Evolutionary conservation across 2,888 invertebrate species (phyloP).

Genomic region (Serripes groenlandicus): DNA sequence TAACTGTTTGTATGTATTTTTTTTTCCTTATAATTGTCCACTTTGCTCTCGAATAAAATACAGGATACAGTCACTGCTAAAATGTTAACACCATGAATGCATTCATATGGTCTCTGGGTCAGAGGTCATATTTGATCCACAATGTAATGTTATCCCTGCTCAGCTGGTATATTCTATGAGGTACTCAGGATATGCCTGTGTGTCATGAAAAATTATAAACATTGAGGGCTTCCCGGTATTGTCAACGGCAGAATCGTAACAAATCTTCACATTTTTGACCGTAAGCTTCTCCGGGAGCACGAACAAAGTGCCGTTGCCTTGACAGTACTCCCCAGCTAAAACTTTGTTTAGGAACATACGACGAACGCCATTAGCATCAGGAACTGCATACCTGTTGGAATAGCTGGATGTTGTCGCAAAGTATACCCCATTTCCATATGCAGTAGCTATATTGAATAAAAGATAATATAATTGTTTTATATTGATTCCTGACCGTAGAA

Average conservation of each 20-base stretch:
- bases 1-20: too few species aligned
- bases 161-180: constrained; percentile 41
- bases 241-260: constrained; percentile 25
- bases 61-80: too few species aligned
- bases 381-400: constrained; percentile 14
- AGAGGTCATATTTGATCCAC: too few species aligned
- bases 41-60: too few species aligned
- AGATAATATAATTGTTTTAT: too few species aligned
- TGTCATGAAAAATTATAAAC: constrained; percentile 35
- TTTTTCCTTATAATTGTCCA: too few species aligned
- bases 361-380: background rate
- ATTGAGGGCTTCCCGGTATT: constrained; percentile 1
- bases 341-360: constrained; percentile 33
- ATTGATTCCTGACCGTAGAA: too few species aligned
- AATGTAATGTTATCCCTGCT: too few species aligned
- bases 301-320: background rate
- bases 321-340: constrained; percentile 17
- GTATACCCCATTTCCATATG: constrained; percentile 24
- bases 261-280: background rate
- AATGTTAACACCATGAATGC: too few species aligned
- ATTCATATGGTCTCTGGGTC: too few species aligned
- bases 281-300: constrained; percentile 11
- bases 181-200: constrained; percentile 34
- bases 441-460: too few species aligned
- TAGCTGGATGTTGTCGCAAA: constrained; percentile 22